phyloP scores from a whole-genome alignment of 2,113 vertebrate genomes.

The Neotragus pygmaeus region DNA sequence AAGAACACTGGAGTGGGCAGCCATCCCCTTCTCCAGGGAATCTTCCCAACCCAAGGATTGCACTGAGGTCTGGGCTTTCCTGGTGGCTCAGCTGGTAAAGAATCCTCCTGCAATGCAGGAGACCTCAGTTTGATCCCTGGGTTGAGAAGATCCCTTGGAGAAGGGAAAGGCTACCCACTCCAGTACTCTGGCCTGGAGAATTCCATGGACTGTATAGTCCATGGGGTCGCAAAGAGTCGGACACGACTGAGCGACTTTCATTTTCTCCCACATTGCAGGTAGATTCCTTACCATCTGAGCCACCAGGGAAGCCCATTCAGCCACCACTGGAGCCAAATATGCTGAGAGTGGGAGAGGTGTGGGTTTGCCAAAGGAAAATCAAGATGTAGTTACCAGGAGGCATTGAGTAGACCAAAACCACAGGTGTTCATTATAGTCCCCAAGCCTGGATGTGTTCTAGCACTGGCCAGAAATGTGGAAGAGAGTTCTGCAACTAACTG shows the following conservation, averaged over 20 bases:
- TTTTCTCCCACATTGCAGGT: background rate
- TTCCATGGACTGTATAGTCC: background rate
- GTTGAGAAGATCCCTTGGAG: background rate
- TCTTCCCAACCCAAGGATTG: background rate
- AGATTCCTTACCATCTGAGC: background rate
- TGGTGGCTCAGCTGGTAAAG: background rate
- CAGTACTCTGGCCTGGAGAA: background rate
- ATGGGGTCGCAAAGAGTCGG: rapidly evolving
- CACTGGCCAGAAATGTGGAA: background rate
- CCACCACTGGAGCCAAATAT: background rate
- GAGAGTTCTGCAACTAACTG: background rate
- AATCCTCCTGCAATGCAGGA: background rate
- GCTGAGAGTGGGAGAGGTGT: background rate
- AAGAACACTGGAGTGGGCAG: background rate
- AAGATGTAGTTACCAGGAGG: background rate
- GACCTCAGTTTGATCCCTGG: background rate
- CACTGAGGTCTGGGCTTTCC: background rate
- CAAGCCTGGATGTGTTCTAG: background rate
- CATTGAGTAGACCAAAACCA: background rate
- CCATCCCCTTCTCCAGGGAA: background rate
- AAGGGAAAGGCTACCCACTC: background rate
- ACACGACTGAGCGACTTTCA: background rate
- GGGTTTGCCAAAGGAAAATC: background rate
- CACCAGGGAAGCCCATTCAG: background rate
- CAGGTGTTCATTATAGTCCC: background rate